Conservation (phyloP, 2,888 invertebrate species). For the Asteroscopus sphinx region DNA sequence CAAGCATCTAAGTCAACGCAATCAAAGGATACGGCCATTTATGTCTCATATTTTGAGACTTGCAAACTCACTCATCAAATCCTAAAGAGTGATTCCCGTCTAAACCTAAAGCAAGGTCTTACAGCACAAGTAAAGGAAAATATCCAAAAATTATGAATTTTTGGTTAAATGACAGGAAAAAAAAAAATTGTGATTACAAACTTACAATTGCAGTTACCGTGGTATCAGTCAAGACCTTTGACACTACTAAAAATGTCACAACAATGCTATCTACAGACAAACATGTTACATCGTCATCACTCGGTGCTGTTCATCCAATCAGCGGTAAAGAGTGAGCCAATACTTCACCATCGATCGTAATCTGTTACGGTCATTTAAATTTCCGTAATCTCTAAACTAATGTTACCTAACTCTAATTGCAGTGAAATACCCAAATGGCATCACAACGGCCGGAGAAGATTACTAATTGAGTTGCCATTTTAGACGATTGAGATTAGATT, state of each 20-base stretch:
- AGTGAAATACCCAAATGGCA: slow-evolving; percentile 43
- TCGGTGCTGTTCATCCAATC: slow-evolving; percentile 10
- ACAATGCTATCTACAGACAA: background rate
- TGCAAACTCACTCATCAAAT: too few species aligned
- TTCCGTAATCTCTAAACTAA: slow-evolving; percentile 27
- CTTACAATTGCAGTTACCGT: too few species aligned
- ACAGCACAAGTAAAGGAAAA: too few species aligned
- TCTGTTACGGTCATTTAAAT: slow-evolving; percentile 14
- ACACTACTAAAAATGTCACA: background rate
- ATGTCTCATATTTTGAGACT: too few species aligned
- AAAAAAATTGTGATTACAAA: too few species aligned
- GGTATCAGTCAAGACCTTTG: too few species aligned
- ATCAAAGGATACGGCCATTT: too few species aligned
- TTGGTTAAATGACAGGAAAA: too few species aligned
- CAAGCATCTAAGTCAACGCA: too few species aligned
- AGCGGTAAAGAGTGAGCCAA: slow-evolving; percentile 16
- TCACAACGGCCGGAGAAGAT: slow-evolving; percentile 26
- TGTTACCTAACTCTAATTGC: slow-evolving; percentile 47
- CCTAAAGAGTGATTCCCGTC: too few species aligned
- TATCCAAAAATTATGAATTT: too few species aligned
- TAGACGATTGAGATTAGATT: slow-evolving; percentile 21
- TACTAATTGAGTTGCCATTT: slow-evolving; percentile 40
- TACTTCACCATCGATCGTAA: slow-evolving; percentile 18
- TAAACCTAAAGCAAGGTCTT: too few species aligned
- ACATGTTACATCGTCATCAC: background rate